Evolutionary conservation across 2,888 invertebrate species (phyloP).

Genomic region (Argynnis bischoffii): DNA sequence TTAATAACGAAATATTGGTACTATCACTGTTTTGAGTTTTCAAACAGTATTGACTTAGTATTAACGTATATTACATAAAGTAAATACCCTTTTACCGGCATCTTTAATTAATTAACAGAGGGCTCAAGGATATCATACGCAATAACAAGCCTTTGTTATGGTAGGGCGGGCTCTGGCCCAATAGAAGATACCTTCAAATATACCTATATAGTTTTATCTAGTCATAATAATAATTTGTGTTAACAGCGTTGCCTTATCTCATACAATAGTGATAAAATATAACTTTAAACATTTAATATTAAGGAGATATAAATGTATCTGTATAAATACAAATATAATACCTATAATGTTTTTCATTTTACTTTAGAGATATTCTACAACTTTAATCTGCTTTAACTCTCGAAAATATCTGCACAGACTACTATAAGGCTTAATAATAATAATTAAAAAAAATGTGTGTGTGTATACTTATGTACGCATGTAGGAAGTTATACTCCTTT

Average conservation of each 20-base stretch:
- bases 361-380: too few species aligned
- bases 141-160: slow-evolving; percentile 17
- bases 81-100: slow-evolving; percentile 3
- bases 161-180: not conserved
- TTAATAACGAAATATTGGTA: not conserved
- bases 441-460: too few species aligned
- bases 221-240: slow-evolving; percentile 5
- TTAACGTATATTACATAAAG: slow-evolving; percentile 1
- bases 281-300: not conserved
- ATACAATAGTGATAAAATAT: not conserved
- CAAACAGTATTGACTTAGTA: not conserved
- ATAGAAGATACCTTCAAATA: slow-evolving; percentile 6
- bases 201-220: slow-evolving; percentile 3
- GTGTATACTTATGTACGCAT: too few species aligned
- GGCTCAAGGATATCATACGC: slow-evolving; percentile 8
- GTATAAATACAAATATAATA: too few species aligned
- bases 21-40: not conserved
- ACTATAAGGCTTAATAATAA: too few species aligned
- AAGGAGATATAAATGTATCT: too few species aligned
- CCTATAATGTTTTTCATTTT: too few species aligned
- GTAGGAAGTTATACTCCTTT: too few species aligned
- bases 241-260: slow-evolving; percentile 2
- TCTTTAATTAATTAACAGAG: slow-evolving; percentile 20
- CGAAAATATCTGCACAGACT: too few species aligned
- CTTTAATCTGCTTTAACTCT: too few species aligned